A percentile compares a stretch with the other conserved stretches of the same genome.
phyloP scores from a whole-genome alignment of 2,113 vertebrate genomes.

The Dicentrarchus labrax region DNA sequence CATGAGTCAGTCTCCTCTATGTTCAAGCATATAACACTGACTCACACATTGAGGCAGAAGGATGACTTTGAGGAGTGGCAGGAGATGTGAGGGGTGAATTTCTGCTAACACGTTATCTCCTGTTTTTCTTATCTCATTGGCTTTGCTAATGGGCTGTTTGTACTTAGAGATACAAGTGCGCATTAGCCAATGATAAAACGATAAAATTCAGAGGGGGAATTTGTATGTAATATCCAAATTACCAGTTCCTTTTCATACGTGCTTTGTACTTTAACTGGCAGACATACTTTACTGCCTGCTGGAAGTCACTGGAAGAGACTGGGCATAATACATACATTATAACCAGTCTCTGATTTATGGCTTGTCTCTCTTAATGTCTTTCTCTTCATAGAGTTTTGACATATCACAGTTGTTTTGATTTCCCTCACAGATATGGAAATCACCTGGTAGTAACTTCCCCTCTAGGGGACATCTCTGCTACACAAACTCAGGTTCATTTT shows the following conservation, averaged over 20 bases:
- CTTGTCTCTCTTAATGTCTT: background rate
- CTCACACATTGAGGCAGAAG: conserved; percentile 28
- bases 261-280: conserved; percentile 21
- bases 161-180: conserved; percentile 15
- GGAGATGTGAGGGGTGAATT: conserved; percentile 28
- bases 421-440: conserved; percentile 3
- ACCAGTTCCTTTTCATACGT: background rate
- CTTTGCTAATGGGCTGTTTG: conserved; percentile 35
- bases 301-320: conserved; percentile 31
- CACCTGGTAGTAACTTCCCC: background rate
- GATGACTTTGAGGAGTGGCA: conserved; percentile 17
- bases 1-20: conserved; percentile 62
- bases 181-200: conserved; percentile 17
- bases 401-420: conserved; percentile 3
- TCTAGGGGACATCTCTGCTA: background rate
- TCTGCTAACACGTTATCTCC: background rate
- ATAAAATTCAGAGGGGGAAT: conserved; percentile 21
- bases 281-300: conserved; percentile 12
- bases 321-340: conserved; percentile 17
- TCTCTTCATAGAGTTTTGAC: background rate
- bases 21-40: conserved; percentile 51
- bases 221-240: conserved; percentile 27
- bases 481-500: background rate
- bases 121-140: conserved; percentile 12
- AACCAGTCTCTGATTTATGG: conserved; percentile 38